These are phyloP conservation scores for Temnothorax ravouxi DNA, from an alignment of 2,888 invertebrate species.

Conservation along the genomic window DNA sequence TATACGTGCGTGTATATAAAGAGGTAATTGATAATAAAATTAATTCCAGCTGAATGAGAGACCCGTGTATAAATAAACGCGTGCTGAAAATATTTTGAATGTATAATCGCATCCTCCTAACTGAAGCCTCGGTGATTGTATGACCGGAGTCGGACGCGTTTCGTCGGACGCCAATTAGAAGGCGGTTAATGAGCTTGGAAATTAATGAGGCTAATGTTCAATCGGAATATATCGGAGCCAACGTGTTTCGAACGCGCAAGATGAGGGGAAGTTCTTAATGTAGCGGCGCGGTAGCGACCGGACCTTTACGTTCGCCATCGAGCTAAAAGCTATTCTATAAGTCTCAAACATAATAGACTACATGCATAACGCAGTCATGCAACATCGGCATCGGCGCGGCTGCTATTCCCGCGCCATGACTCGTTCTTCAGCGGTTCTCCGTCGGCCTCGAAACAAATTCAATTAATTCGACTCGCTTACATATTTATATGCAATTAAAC, in stretches of 20 bases:
- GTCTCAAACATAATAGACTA: constrained; percentile 79
- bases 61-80: neutral
- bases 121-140: constrained; percentile 18
- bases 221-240: constrained; percentile 43
- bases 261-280: constrained; percentile 36
- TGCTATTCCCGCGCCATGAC: constrained; percentile 76
- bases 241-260: neutral
- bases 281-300: constrained; percentile 68
- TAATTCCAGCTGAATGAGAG: neutral
- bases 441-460: neutral
- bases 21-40: neutral
- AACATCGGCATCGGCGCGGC: constrained; percentile 76
- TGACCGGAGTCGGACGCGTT: constrained; percentile 1
- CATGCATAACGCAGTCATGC: constrained; percentile 76
- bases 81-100: neutral
- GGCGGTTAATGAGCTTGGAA: constrained; percentile 52
- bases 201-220: constrained; percentile 52
- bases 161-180: constrained; percentile 48
- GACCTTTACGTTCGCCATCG: constrained; percentile 73
- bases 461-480: neutral
- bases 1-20: neutral
- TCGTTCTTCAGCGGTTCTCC: constrained; percentile 75
- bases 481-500: neutral
- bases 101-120: neutral
- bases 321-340: constrained; percentile 78